Evolutionary conservation across 2,888 invertebrate genomes (phyloP), one percentile per base, ranked within the genome.

Genomic region (Sicus ferrugineus): DNA sequence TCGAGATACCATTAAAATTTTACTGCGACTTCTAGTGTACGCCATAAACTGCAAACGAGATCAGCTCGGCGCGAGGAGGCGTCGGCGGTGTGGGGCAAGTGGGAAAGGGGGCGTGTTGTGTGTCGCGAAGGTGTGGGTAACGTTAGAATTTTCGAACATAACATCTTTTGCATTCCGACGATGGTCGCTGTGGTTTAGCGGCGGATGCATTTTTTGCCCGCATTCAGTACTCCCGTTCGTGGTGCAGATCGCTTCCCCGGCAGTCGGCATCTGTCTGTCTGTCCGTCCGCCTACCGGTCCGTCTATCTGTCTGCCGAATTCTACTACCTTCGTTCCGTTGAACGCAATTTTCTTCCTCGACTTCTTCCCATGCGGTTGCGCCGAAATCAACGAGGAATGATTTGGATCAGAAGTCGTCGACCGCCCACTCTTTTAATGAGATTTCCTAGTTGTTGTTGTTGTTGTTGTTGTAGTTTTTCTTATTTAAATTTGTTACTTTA

Each of bases 351-450:
- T 50, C 34, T 50, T 23, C 23, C 50, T n/a, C n/a, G n/a, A n/a
- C n/a, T n/a, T n/a, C 21, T 64, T 64, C 30, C 50, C 1, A 34
- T 34, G 21, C 23, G 38, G 50, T 28, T 14, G 56, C 11, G 6
- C 11, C 21, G 38, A 61, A 16, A 16, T 50, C 16, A 19, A 30
- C 21, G 4, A 16, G 56, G 3, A 42, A 56, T 30, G 42, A 34
- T 56, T 56, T 26, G 42, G 56, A 54, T 66, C 38, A 66, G 56
- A 23, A 66, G 66, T 42, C 66, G 26, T 38, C 56, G 38, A 66
- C 52, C 65, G 65, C 65, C 66, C 66, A 66, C 66, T 66, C 56
- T n/a, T 66, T 42, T 61, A 42, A 42, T 31, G 19, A 21, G 38
- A 42, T 61, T 64, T 3, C 19, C 34, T 28, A n/a, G 48, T 28